A percentile compares a stretch with the other conserved stretches of the same genome.
Evolutionary conservation across 2,113 vertebrate species (phyloP).

Genomic region (Stictonetta naevosa): DNA sequence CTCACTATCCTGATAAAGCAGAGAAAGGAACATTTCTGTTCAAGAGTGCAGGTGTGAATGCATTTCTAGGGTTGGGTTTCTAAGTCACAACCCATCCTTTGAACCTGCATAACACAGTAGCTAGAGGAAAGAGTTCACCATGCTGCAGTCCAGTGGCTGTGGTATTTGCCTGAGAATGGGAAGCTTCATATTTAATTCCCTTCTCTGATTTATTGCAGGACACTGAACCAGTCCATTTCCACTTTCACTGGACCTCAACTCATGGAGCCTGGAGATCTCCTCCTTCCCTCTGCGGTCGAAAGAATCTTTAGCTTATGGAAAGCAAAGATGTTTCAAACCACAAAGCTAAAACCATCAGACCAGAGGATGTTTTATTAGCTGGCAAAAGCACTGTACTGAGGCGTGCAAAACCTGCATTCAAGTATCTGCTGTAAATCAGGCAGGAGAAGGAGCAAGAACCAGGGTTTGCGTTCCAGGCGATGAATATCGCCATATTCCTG

Average conservation of each 20-base stretch:
- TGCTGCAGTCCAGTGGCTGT: background rate
- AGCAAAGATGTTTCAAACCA: background rate
- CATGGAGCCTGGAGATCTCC: background rate
- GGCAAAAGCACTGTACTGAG: background rate
- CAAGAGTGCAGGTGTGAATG: background rate
- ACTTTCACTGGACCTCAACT: background rate
- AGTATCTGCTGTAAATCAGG: background rate
- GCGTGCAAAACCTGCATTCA: background rate
- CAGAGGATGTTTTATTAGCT: background rate
- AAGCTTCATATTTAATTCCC: background rate
- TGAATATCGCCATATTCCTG: background rate
- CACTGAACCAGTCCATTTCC: background rate
- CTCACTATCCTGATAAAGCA: background rate
- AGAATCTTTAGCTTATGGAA: background rate
- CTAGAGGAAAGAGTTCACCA: background rate
- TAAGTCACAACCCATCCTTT: background rate
- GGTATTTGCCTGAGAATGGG: background rate
- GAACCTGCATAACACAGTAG: background rate
- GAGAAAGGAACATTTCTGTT: background rate
- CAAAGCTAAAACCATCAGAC: background rate
- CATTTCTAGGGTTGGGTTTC: background rate
- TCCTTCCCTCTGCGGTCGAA: background rate
- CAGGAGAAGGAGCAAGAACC: background rate
- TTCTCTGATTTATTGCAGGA: background rate
- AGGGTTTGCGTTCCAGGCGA: background rate